A percentile compares a stretch with the other conserved stretches of the same genome.
Evolutionary conservation across 2,888 invertebrate species (phyloP).

Genomic region (Mimumesa dahlbomi): DNA sequence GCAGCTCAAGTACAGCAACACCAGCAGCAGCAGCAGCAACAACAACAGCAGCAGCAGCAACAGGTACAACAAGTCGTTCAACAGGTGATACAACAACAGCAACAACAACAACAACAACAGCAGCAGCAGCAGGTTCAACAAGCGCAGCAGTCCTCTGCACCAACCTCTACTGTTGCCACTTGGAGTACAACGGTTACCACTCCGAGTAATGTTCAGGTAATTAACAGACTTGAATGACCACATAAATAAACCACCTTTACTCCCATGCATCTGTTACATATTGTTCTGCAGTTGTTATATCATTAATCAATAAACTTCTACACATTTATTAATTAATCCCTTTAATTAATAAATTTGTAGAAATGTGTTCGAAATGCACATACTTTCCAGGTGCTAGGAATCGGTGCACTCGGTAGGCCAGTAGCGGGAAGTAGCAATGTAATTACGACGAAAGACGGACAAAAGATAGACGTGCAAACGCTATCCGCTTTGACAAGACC

Average conservation of each 20-base stretch:
- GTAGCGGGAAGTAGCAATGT: conserved; percentile 68
- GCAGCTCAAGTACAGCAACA: conserved; percentile 61
- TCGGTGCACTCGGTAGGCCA: conserved; percentile 72
- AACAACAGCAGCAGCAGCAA: conserved; percentile 67
- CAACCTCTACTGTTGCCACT: conserved; percentile 74
- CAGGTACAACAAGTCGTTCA: conserved; percentile 60
- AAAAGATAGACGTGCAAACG: conserved; percentile 77
- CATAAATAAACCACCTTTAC: not conserved
- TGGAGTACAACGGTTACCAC: conserved; percentile 78
- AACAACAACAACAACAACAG: conserved; percentile 67
- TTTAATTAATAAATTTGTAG: too few relatives aligned
- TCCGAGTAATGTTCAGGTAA: conserved; percentile 77
- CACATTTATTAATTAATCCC: too few relatives aligned
- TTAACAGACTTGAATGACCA: too few relatives aligned
- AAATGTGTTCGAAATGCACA: not conserved
- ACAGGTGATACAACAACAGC: conserved; percentile 70
- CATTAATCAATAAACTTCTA: too few relatives aligned
- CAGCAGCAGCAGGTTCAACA: conserved; percentile 68
- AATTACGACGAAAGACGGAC: conserved; percentile 78
- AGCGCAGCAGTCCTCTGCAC: conserved; percentile 78
- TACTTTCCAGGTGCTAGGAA: conserved; percentile 73
- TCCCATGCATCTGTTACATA: too few relatives aligned
- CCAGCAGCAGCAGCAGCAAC: conserved; percentile 63
- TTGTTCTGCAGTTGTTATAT: too few relatives aligned
- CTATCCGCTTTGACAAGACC: conserved; percentile 73